Evolutionary conservation across 2,113 vertebrate species (phyloP).

Genomic region (Perccottus glenii): DNA sequence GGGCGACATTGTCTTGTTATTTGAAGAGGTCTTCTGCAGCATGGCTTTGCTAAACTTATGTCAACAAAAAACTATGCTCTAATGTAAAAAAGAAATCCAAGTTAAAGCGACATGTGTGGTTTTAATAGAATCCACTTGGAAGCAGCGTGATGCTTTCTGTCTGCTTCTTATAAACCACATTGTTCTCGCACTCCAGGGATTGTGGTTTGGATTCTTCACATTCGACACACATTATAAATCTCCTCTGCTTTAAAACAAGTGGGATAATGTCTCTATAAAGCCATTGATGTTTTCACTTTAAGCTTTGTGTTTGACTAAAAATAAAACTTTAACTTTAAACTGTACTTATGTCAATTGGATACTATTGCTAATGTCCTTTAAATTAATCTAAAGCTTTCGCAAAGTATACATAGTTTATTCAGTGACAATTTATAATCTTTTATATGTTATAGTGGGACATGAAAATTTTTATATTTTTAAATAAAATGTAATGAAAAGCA

Average conservation of each 20-base stretch:
- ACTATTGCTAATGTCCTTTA: too few relatives aligned
- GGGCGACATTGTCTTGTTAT: conserved; percentile 52
- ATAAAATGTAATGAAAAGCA: too few relatives aligned
- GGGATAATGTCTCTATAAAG: conserved; percentile 44
- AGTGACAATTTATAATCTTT: too few relatives aligned
- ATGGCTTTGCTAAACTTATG: conserved; percentile 3
- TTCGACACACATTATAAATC: conserved; percentile 60
- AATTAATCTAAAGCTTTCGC: too few relatives aligned
- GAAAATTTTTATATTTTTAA: too few relatives aligned
- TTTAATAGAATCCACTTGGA: conserved; percentile 44
- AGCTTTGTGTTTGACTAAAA: too few relatives aligned
- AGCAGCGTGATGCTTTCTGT: conserved; percentile 18
- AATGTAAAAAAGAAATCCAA: neutral
- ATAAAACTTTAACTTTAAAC: too few relatives aligned
- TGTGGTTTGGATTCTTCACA: conserved; percentile 34
- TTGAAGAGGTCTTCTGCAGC: conserved; percentile 10
- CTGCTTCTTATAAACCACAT: conserved; percentile 51
- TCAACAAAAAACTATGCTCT: too few relatives aligned
- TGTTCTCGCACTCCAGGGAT: conserved; percentile 25
- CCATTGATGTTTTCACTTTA: neutral
- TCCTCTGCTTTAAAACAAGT: conserved; percentile 5
- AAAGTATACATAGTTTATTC: too few relatives aligned
- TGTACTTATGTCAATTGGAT: too few relatives aligned
- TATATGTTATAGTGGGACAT: too few relatives aligned
- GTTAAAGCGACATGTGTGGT: conserved; percentile 19